Evolutionary conservation across 2,113 vertebrate species (phyloP).

Genomic region (Cebidichthys violaceus): DNA sequence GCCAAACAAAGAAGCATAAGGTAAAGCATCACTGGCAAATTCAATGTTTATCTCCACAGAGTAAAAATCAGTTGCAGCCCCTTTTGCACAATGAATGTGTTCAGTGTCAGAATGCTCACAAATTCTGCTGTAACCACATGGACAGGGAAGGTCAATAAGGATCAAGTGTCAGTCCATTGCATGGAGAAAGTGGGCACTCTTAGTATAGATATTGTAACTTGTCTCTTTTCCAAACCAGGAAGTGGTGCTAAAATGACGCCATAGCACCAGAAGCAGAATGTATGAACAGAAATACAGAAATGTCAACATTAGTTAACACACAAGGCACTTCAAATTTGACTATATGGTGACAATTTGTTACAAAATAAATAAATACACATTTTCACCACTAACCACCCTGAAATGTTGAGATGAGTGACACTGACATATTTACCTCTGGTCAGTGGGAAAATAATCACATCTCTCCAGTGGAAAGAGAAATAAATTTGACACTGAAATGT

Average conservation of each 20-base stretch:
- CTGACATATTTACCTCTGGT: conserved; percentile 55
- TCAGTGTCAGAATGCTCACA: conserved; percentile 7
- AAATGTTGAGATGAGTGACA: conserved; percentile 43
- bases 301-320: conserved; percentile 6
- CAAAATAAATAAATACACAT: not conserved
- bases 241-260: conserved; percentile 7
- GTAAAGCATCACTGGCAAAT: not conserved
- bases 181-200: not conserved
- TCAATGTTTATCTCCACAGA: not conserved
- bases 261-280: not conserved
- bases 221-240: not conserved
- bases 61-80: not conserved
- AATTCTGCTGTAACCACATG: not conserved
- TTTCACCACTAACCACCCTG: conserved; percentile 18
- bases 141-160: not conserved
- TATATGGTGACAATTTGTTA: not conserved
- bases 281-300: conserved; percentile 17
- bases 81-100: conserved; percentile 10
- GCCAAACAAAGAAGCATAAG: not conserved
- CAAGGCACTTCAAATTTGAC: conserved; percentile 4
- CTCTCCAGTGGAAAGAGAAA: conserved; percentile 35
- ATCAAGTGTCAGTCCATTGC: not conserved
- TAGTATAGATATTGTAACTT: not conserved
- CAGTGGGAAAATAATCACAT: conserved; percentile 37
- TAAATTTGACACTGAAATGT: conserved; percentile 52